Percentiles rank a stretch among this genome's conserved stretches.
phyloP scores from a whole-genome alignment of 2,888 invertebrate genomes.

The Antitype chi region DNA sequence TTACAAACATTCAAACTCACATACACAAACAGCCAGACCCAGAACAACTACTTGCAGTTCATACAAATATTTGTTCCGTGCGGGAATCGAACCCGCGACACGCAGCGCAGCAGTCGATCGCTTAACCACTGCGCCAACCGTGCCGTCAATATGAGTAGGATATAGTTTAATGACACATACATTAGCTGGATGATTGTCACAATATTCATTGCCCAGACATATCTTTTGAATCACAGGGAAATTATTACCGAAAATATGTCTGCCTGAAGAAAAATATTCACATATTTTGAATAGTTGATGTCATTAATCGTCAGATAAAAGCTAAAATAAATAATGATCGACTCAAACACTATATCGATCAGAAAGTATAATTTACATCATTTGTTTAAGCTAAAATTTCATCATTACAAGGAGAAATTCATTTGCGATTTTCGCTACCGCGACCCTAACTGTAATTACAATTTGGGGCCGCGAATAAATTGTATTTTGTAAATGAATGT shows the following conservation, averaged over 20 bases:
- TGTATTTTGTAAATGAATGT: constrained; percentile 68
- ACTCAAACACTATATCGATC: constrained; percentile 7
- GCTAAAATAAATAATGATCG: background rate
- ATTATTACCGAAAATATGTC: background rate
- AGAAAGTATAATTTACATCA: constrained; percentile 44
- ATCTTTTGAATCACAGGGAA: background rate
- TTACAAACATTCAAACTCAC: too few relatives aligned
- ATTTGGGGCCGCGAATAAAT: constrained; percentile 60
- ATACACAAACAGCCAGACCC: too few relatives aligned
- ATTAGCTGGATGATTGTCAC: background rate
- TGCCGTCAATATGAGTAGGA: too few relatives aligned
- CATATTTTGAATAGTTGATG: background rate
- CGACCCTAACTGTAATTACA: constrained; percentile 56
- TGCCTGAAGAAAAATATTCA: background rate
- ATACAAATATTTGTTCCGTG: too few relatives aligned
- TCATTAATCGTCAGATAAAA: background rate
- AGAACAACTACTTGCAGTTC: too few relatives aligned
- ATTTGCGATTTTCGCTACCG: constrained; percentile 54
- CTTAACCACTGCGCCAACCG: too few relatives aligned
- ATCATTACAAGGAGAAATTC: constrained; percentile 53
- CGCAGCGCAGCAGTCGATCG: too few relatives aligned
- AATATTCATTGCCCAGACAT: background rate
- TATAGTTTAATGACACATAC: background rate
- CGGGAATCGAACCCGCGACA: too few relatives aligned
- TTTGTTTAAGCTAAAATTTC: constrained; percentile 55